Evolutionary conservation across 1,140 invertebrate genomes (phyloP).

Genomic region (Pararge aegeria): DNA sequence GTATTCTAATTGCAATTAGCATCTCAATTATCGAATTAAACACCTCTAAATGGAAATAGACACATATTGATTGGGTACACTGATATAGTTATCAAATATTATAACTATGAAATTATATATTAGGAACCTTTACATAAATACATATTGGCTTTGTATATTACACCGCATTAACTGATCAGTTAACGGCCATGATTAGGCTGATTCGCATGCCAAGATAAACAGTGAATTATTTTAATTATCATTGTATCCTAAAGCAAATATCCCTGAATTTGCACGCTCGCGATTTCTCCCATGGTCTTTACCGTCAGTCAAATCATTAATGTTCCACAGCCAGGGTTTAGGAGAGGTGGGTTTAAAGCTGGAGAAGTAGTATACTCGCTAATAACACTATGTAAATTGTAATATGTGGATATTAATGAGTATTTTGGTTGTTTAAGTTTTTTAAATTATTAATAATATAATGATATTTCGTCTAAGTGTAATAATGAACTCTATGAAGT

Average conservation of each 20-base stretch:
- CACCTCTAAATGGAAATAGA: constrained; percentile 38
- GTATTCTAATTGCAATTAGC: constrained; percentile 31
- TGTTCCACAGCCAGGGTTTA: too few species aligned
- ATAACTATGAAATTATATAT: constrained; percentile 28
- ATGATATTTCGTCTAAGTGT: too few species aligned
- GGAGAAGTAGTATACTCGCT: too few species aligned
- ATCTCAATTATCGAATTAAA: constrained; percentile 34
- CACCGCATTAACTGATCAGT: constrained; percentile 18
- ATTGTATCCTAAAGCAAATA: background rate
- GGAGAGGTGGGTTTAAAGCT: too few species aligned
- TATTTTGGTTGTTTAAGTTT: too few species aligned
- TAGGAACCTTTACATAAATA: background rate
- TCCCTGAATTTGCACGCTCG: too few species aligned
- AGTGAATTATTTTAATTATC: background rate
- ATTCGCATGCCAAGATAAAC: constrained; percentile 1
- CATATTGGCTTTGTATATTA: constrained; percentile 15
- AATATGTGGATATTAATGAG: too few species aligned
- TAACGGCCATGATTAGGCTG: constrained; percentile 13
- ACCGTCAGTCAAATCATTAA: too few species aligned
- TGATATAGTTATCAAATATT: constrained; percentile 27
- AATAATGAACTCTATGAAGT: too few species aligned
- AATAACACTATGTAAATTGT: too few species aligned
- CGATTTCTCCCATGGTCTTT: background rate
- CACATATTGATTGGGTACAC: constrained; percentile 25
- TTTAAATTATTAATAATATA: too few species aligned